Conservation (phyloP, 2,113 vertebrate genomes). For the Mormyrus iriodes region DNA sequence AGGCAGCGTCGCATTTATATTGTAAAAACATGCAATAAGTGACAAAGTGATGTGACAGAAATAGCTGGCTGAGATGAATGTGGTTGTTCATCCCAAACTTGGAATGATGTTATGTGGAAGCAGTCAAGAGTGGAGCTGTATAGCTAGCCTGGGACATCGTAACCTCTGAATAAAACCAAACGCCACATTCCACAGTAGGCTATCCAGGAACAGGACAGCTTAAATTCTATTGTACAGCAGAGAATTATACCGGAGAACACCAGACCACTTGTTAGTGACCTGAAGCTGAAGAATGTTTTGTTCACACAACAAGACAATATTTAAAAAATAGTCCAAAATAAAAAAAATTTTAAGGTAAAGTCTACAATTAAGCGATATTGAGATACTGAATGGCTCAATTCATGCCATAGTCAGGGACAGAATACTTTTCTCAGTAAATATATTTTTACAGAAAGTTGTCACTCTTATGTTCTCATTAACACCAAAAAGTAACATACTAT, state of each 20-base stretch:
- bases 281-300: neutral
- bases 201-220: neutral
- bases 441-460: neutral
- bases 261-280: neutral
- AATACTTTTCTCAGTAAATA: neutral
- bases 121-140: neutral
- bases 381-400: neutral
- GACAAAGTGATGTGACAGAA: neutral
- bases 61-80: neutral
- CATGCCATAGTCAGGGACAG: neutral
- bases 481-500: neutral
- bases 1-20: neutral
- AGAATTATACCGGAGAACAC: neutral
- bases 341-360: neutral
- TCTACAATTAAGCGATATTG: neutral
- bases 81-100: neutral
- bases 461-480: neutral
- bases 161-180: neutral
- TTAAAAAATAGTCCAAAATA: neutral
- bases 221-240: neutral
- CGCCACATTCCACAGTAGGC: neutral
- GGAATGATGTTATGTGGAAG: neutral
- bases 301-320: neutral
- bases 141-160: neutral
- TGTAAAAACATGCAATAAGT: neutral